Percentiles rank a stretch among this genome's conserved stretches.
These are phyloP conservation scores for Scaptomyza parva DNA, from an alignment of 2,888 invertebrate species.

Conservation along the genomic window DNA sequence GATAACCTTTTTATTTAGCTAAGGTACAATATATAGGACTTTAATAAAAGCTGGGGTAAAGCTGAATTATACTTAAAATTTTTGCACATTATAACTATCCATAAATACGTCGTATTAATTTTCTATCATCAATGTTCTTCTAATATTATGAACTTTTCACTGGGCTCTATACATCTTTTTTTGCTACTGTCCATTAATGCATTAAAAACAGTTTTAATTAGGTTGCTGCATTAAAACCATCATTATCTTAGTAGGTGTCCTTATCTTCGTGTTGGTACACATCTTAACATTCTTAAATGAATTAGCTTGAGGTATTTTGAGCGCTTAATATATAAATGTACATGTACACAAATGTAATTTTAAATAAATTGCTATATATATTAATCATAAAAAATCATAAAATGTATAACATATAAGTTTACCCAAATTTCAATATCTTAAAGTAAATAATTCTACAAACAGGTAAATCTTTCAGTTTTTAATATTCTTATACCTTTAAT, in stretches of 20 bases:
- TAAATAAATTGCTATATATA: too few species aligned
- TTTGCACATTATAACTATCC: slow-evolving; percentile 32
- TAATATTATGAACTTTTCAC: not conserved
- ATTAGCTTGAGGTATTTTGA: slow-evolving; percentile 12
- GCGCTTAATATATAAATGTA: slow-evolving; percentile 16
- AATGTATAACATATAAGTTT: slow-evolving; percentile 27
- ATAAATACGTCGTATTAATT: not conserved
- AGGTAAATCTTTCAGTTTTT: slow-evolving; percentile 63
- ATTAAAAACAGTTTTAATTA: slow-evolving; percentile 57
- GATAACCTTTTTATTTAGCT: slow-evolving; percentile 30
- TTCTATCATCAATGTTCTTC: slow-evolving; percentile 9
- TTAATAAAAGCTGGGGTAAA: slow-evolving; percentile 52
- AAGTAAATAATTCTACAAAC: slow-evolving; percentile 26
- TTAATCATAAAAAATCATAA: too few species aligned
- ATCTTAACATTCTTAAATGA: slow-evolving; percentile 1
- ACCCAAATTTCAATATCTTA: slow-evolving; percentile 39
- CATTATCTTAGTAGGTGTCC: slow-evolving; percentile 21
- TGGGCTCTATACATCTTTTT: slow-evolving; percentile 11
- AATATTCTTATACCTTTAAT: slow-evolving; percentile 80
- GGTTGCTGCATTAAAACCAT: slow-evolving; percentile 52
- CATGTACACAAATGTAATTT: not conserved
- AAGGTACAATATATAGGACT: slow-evolving; percentile 20
- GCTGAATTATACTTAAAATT: slow-evolving; percentile 31
- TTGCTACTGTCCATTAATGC: not conserved
- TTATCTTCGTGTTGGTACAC: slow-evolving; percentile 13